phyloP scores from a whole-genome alignment of 2,888 invertebrate genomes.

The Drosophila tripunctata region DNA sequence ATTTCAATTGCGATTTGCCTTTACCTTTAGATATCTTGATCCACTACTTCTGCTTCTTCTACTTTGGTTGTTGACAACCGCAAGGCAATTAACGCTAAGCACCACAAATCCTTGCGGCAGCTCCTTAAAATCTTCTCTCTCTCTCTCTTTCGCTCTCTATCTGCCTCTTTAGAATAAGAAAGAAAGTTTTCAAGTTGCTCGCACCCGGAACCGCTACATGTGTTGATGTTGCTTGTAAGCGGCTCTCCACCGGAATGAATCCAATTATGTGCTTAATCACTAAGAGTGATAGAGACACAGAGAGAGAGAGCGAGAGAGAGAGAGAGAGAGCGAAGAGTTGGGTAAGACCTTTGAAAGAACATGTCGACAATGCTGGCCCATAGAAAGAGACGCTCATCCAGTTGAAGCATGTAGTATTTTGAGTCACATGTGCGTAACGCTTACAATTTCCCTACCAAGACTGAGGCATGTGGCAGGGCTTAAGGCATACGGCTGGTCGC shows the following conservation, averaged over 20 bases:
- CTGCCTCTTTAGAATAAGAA: no score
- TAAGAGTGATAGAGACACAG: conserved; percentile 32
- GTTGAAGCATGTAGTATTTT: conserved; percentile 38
- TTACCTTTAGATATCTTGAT: conserved; percentile 13
- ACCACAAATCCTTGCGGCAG: conserved; percentile 72
- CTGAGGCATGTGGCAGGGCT: conserved; percentile 69
- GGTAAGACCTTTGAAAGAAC: conserved; percentile 22
- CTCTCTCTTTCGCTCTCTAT: no score
- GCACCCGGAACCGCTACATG: conserved; percentile 45
- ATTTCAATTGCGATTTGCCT: background rate
- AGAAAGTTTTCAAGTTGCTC: conserved; percentile 50
- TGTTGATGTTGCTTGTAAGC: conserved; percentile 57
- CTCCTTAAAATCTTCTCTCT: conserved; percentile 63
- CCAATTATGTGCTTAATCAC: conserved; percentile 82
- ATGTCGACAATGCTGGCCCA: conserved; percentile 58
- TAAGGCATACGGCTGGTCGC: conserved; percentile 74
- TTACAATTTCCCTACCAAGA: conserved; percentile 11
- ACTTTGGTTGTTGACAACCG: conserved; percentile 55
- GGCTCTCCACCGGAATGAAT: conserved; percentile 69
- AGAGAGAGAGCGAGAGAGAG: background rate
- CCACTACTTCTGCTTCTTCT: conserved; percentile 3
- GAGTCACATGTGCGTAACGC: conserved; percentile 51
- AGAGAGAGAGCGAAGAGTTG: conserved; percentile 1
- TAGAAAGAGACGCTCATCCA: conserved; percentile 33
- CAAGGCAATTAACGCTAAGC: conserved; percentile 76